Percentiles rank a stretch among this genome's conserved stretches.
Conservation (phyloP, 37 sponge, comb jelly and placozoan genomes). For the Agelas oroides region DNA sequence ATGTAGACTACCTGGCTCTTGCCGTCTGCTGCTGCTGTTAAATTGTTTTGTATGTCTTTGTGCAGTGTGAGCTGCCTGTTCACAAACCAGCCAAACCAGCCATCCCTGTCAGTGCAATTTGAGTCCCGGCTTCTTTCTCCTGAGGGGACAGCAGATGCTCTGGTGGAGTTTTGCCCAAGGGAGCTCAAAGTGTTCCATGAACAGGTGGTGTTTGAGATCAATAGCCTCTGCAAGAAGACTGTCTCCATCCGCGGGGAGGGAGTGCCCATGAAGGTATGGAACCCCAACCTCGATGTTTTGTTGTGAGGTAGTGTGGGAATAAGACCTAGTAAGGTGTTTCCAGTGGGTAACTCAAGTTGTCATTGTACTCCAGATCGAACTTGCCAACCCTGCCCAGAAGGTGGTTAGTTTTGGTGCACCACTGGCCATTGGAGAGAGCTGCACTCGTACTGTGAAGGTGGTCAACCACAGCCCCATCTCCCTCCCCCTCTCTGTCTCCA, state of each 20-base stretch:
- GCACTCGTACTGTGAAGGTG: slow-evolving; percentile 63
- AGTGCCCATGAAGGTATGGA: slow-evolving; percentile 79
- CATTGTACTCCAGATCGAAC: slow-evolving; percentile 75
- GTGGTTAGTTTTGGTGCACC: slow-evolving; percentile 87
- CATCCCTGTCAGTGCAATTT: slow-evolving; percentile 71
- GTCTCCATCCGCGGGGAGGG: slow-evolving; percentile 87
- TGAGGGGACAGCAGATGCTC: slow-evolving; percentile 61
- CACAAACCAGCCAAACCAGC: slow-evolving; percentile 41
- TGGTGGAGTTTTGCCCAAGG: slow-evolving; percentile 78
- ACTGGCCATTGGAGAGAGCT: slow-evolving; percentile 65
- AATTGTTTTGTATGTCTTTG: no score
- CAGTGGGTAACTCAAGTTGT: no score
- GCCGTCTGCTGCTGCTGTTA: no score
- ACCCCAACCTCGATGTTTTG: no score
- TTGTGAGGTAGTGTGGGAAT: no score
- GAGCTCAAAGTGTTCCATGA: slow-evolving; percentile 73
- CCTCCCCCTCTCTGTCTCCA: slow-evolving; percentile 68
- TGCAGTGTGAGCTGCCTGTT: slow-evolving; percentile 77
- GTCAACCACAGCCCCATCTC: slow-evolving; percentile 82
- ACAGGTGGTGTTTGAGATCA: slow-evolving; percentile 84
- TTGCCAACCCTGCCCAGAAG: slow-evolving; percentile 81
- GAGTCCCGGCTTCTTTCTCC: slow-evolving; percentile 73
- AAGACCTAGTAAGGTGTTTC: no score
- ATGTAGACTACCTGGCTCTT: no score
- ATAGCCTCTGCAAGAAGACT: slow-evolving; percentile 71